Evolutionary conservation across 2,113 vertebrate genomes (phyloP).

Genomic region (Myotis davidii): DNA sequence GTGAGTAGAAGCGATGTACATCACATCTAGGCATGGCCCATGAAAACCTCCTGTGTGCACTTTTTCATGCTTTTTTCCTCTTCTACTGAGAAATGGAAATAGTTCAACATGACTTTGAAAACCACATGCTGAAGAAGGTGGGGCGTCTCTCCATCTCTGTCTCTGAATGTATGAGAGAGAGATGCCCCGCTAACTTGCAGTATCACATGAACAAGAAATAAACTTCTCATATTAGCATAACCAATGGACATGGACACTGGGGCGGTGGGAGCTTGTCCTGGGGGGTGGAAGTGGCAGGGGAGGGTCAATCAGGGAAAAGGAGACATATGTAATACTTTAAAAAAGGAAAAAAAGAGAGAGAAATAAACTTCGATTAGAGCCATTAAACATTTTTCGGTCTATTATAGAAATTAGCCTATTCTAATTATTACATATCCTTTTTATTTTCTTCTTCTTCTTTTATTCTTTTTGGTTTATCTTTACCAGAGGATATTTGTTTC

Average conservation of each 20-base stretch:
- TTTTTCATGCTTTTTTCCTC: neutral
- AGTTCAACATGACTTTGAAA: neutral
- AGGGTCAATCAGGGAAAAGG: no score
- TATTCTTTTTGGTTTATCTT: no score
- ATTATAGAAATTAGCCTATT: neutral
- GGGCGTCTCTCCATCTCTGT: neutral
- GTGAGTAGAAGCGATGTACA: neutral
- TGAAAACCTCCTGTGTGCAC: neutral
- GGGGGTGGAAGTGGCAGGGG: no score
- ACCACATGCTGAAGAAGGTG: neutral
- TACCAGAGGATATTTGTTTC: no score
- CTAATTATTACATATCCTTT: neutral
- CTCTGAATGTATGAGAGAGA: neutral
- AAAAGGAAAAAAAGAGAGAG: neutral
- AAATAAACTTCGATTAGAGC: constrained; percentile 1
- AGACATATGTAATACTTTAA: no score
- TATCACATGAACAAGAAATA: neutral
- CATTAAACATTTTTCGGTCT: neutral
- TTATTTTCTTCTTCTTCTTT: neutral
- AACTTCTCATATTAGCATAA: neutral
- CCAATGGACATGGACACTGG: no score
- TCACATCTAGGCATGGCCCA: neutral
- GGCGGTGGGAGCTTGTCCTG: no score
- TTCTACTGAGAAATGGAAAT: neutral
- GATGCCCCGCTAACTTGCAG: neutral